Evolutionary conservation across 2,113 vertebrate genomes (phyloP), one percentile per base, ranked within the genome.

Genomic region (Tyrannus savana): DNA sequence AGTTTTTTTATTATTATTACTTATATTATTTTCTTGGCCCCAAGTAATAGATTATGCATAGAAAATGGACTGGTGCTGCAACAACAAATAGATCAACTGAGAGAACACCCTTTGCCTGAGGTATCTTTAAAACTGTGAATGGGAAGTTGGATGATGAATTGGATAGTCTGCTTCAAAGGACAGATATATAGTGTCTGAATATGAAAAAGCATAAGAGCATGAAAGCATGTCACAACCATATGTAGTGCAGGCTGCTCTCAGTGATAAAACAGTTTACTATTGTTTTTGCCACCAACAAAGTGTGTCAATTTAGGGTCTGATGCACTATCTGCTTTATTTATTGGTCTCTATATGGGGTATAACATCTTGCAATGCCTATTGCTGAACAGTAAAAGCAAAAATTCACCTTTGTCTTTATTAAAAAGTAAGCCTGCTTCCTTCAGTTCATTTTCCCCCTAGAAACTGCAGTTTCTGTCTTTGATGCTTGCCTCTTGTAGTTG

Each of bases 101-200:
- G 55, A 95, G 90, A 90, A 84, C 59, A 76, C 10, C 28, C 60
- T 95, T 95, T 91, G 71, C 93, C 93, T 96, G 84, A 94, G 88
- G 85, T 92, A 35, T 89, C 60, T 93, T 66, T 78, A 87, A 94
- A 81, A 83, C 49, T 78, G 49, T 88, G 91, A 86, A 89, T 78
- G 59, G 64, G 82, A 92, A 95, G 90, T 44, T 78, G 84, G 68
- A 86, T 97, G 96, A 96, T 96, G 72, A 93, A 97, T 94, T 89
- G 93, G 96, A 77, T 87, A 93, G 82, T 72, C 80, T 85, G 14
- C 86, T 95, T 93, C 80, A 84, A 91, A 84, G 50, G 96, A 97
- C 94, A 95, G 95, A 74, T 91, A 93, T 87, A 93, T 76, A 91
- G 74, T 95, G 84, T 90, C 89, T 89, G 95, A 96, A 96, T 97